phyloP scores from a whole-genome alignment of 2,113 vertebrate species.

The Gymnogyps californianus region DNA sequence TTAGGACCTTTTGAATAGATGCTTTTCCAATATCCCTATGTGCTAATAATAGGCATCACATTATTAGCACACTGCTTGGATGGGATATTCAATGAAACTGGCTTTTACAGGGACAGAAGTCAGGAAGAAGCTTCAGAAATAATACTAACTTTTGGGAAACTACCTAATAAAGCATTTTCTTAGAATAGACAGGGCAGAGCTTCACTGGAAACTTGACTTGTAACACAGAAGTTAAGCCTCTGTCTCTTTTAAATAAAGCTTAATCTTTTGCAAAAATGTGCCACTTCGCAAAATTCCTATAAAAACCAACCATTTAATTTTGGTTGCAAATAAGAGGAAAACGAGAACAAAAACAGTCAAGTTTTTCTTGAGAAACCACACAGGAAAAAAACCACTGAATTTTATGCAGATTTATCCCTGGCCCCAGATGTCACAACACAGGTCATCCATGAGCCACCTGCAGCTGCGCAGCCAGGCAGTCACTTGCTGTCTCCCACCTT shows the following conservation, averaged over 20 bases:
- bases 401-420: neutral
- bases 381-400: neutral
- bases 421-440: too few relatives aligned
- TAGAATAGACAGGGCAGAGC: neutral
- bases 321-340: neutral
- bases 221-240: neutral
- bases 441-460: accelerated
- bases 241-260: neutral
- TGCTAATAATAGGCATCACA: neutral
- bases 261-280: neutral
- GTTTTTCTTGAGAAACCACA: neutral
- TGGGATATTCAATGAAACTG: neutral
- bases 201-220: neutral
- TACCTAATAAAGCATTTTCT: neutral
- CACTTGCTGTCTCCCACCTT: neutral
- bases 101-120: neutral
- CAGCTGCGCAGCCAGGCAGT: neutral
- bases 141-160: neutral
- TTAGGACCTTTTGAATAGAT: neutral
- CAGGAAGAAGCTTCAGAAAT: neutral
- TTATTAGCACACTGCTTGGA: neutral
- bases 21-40: neutral
- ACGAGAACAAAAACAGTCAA: accelerated
- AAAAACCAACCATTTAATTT: neutral
- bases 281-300: neutral